phyloP scores from a whole-genome alignment of 2,888 invertebrate genomes.

The Cephonodes hylas region DNA sequence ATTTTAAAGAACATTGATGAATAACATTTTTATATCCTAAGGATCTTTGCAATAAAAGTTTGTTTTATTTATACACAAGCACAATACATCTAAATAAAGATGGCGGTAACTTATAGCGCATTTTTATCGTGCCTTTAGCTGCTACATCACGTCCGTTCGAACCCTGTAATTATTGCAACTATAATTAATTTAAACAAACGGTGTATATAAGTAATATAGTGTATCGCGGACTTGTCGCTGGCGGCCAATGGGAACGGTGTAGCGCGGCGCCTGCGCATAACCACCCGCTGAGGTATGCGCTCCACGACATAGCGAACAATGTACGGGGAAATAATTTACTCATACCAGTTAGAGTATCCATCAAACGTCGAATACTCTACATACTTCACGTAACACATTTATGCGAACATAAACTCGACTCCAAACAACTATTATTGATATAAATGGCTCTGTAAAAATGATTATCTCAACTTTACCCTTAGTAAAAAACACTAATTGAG shows the following conservation, averaged over 20 bases:
- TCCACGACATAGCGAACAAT: constrained; percentile 40
- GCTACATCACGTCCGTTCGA: constrained; percentile 44
- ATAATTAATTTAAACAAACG: constrained; percentile 70
- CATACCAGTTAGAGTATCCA: constrained; percentile 4
- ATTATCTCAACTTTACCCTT: background rate
- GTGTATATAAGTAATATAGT: constrained; percentile 50
- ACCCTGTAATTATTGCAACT: constrained; percentile 55
- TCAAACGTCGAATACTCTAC: constrained; percentile 6
- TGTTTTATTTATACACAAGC: background rate
- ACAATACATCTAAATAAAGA: too few species aligned
- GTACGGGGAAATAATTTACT: constrained; percentile 36
- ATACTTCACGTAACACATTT: background rate
- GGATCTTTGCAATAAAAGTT: too few species aligned
- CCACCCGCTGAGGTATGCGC: constrained; percentile 67
- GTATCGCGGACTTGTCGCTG: constrained; percentile 73
- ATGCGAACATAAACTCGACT: background rate
- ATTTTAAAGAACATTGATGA: too few species aligned
- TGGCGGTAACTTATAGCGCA: background rate
- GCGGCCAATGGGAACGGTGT: constrained; percentile 69
- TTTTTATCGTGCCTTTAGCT: constrained; percentile 20
- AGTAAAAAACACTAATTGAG: background rate
- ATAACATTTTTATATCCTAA: too few species aligned
- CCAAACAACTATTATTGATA: background rate
- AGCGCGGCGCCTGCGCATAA: constrained; percentile 70
- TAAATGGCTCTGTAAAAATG: background rate